phyloP scores from a whole-genome alignment of 2,113 vertebrate species.

The Ciconia maguari region DNA sequence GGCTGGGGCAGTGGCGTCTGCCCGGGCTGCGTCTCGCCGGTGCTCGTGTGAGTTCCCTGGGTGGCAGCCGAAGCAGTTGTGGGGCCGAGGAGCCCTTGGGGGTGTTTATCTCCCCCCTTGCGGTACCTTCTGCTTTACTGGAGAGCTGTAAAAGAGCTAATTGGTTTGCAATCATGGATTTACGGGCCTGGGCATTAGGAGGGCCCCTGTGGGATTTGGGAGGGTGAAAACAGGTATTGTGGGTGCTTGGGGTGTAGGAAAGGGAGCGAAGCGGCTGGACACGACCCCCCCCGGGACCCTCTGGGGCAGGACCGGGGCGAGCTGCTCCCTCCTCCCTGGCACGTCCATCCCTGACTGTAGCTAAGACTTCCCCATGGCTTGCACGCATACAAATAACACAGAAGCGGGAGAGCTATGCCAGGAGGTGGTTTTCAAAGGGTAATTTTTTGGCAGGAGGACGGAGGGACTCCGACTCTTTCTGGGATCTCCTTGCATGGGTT shows the following conservation, averaged over 20 bases:
- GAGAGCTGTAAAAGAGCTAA: not conserved
- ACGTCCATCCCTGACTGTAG: rapidly evolving
- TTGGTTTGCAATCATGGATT: not conserved
- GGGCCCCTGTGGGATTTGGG: not conserved
- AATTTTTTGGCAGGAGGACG: not conserved
- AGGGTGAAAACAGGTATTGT: not conserved
- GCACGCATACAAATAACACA: rapidly evolving
- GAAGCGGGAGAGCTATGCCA: not conserved
- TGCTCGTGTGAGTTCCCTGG: not conserved
- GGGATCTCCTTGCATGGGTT: not conserved
- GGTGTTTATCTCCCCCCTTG: not conserved
- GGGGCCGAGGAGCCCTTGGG: not conserved
- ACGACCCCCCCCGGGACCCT: rapidly evolving
- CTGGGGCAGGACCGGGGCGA: not conserved
- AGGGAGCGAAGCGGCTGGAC: not conserved
- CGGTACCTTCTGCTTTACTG: not conserved
- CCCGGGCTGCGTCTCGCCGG: rapidly evolving
- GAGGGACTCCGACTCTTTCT: not conserved
- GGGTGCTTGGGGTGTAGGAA: not conserved
- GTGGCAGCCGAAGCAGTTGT: too few species aligned
- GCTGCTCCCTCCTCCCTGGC: not conserved
- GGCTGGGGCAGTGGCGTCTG: not conserved
- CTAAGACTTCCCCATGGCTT: not conserved
- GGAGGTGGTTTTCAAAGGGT: not conserved
- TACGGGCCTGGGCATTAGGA: not conserved